Evolutionary conservation across 2,888 invertebrate genomes (phyloP).

Genomic region (Xiphydria camelus): DNA sequence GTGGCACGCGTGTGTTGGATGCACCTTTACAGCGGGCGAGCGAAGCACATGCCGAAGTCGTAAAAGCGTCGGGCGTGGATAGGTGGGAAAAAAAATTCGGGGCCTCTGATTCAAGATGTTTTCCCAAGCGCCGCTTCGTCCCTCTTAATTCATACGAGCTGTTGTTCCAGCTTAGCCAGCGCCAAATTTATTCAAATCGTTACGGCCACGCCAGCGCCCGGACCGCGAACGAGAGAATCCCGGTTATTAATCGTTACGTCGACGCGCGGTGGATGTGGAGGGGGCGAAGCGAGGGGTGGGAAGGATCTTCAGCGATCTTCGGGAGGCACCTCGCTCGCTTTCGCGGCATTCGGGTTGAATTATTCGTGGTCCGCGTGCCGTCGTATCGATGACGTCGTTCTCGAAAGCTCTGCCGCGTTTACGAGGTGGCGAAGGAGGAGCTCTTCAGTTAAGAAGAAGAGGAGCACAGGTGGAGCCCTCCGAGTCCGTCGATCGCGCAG

Average conservation of each 20-base stretch:
- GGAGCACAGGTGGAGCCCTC: background rate
- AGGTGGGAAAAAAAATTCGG: slow-evolving; percentile 3
- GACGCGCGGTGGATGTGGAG: too few relatives aligned
- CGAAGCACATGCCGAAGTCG: slow-evolving; percentile 17
- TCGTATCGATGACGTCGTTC: background rate
- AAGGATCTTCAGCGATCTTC: too few relatives aligned
- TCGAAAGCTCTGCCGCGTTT: background rate
- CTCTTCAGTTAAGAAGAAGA: background rate
- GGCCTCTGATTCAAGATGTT: slow-evolving; percentile 56
- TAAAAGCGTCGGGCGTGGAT: slow-evolving; percentile 8
- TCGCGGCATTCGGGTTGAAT: background rate
- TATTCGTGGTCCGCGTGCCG: too few relatives aligned
- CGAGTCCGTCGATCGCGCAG: background rate
- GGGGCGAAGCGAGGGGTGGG: too few relatives aligned
- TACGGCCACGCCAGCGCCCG: too few relatives aligned
- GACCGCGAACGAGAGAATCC: too few relatives aligned
- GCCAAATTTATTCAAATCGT: slow-evolving; percentile 55
- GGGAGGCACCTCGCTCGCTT: too few relatives aligned
- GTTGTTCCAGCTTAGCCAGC: slow-evolving; percentile 55
- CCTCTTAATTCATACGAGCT: slow-evolving; percentile 55
- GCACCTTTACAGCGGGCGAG: too few relatives aligned
- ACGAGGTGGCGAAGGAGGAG: background rate
- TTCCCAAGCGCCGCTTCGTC: slow-evolving; percentile 48
- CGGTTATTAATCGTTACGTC: too few relatives aligned
- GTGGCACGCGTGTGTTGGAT: too few relatives aligned